Evolutionary conservation across 2,797 vertebrate genomes (phyloP).

Genomic region (Acipenser ruthenus): DNA sequence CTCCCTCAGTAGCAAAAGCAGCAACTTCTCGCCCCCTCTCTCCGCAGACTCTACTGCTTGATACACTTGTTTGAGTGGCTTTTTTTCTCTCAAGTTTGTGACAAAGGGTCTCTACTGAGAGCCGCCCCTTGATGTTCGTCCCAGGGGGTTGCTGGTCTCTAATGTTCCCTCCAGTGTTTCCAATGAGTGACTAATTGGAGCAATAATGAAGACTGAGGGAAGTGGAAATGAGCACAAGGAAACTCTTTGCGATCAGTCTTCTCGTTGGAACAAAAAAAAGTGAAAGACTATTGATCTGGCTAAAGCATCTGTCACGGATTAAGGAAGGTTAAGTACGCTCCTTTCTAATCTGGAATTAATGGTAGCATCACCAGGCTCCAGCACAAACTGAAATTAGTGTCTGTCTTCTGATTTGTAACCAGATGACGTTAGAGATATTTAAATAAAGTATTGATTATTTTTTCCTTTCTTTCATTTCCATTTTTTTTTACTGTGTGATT

Average conservation of each 20-base stretch:
- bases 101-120: conserved; percentile 43
- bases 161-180: conserved; percentile 28
- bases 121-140: conserved; percentile 33
- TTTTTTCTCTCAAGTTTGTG: conserved; percentile 37
- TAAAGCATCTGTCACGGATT: conserved; percentile 56
- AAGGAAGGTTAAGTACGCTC: conserved; percentile 40
- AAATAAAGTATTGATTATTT: conserved; percentile 57
- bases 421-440: conserved; percentile 41
- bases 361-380: conserved; percentile 40
- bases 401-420: conserved; percentile 31
- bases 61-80: conserved; percentile 73
- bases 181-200: conserved; percentile 52
- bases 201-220: conserved; percentile 50
- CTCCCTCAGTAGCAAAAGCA: conserved; percentile 58
- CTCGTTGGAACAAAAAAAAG: conserved; percentile 41
- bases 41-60: conserved; percentile 44
- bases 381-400: conserved; percentile 49
- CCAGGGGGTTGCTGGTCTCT: conserved; percentile 31
- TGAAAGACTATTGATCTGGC: conserved; percentile 54
- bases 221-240: conserved; percentile 39
- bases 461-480: conserved; percentile 8
- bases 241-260: conserved; percentile 56
- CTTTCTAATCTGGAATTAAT: conserved; percentile 56
- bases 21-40: conserved; percentile 37
- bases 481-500: conserved; percentile 36